Evolutionary conservation across 2,113 vertebrate species (phyloP).

Genomic region (Python bivittatus): DNA sequence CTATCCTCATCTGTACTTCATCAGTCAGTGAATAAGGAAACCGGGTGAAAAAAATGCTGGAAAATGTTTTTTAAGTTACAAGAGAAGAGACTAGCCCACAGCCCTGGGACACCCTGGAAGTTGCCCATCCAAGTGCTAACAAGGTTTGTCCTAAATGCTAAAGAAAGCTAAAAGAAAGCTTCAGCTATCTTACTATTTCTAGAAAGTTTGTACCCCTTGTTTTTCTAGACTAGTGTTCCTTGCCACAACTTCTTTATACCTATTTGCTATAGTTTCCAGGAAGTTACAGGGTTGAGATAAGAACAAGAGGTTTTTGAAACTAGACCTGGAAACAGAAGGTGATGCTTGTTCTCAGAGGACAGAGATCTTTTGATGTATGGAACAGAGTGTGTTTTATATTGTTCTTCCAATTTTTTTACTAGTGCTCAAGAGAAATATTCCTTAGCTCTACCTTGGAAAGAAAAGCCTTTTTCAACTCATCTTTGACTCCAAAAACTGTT

Average conservation of each 20-base stretch:
- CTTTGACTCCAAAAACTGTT: neutral
- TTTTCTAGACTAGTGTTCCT: neutral
- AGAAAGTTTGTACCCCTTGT: neutral
- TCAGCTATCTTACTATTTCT: fast-evolving
- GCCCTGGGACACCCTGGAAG: too few species aligned
- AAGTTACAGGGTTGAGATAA: neutral
- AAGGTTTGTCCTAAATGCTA: too few species aligned
- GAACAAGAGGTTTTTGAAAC: neutral
- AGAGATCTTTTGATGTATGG: neutral
- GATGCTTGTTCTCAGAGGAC: too few species aligned
- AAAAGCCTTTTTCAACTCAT: neutral
- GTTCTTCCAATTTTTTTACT: neutral
- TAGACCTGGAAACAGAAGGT: neutral
- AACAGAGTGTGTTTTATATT: neutral
- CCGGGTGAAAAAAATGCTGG: neutral
- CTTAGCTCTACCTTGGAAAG: neutral
- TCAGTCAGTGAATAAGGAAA: neutral
- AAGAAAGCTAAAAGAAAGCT: neutral
- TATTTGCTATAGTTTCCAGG: neutral
- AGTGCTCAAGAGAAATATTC: too few species aligned
- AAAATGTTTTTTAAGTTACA: neutral
- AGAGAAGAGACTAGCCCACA: too few species aligned
- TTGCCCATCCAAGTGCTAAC: too few species aligned
- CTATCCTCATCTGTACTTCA: neutral
- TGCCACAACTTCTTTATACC: neutral